Evolutionary conservation across 2,113 vertebrate species (phyloP).

Genomic region (Nycticorax nycticorax): DNA sequence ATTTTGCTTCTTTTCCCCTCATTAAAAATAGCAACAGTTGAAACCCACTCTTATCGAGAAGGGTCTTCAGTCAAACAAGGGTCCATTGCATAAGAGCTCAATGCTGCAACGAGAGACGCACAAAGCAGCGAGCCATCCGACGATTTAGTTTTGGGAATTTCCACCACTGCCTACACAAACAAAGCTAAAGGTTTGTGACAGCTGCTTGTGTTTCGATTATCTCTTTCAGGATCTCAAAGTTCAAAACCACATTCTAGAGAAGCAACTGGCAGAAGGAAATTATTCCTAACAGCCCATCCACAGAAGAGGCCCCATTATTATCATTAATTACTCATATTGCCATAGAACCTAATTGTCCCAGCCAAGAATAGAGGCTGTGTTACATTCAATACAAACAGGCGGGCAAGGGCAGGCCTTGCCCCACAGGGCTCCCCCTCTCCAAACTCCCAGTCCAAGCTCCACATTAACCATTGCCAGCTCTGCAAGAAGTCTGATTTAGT

Average conservation of each 20-base stretch:
- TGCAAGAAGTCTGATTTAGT: background rate
- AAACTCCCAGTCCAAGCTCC: background rate
- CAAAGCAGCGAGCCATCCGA: background rate
- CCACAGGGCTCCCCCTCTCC: background rate
- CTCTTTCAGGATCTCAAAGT: conserved; percentile 38
- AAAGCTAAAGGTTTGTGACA: conserved; percentile 57
- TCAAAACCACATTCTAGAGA: conserved; percentile 56
- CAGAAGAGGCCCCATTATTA: conserved; percentile 37
- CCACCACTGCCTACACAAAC: conserved; percentile 27
- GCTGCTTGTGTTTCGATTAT: conserved; percentile 39
- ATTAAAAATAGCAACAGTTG: background rate
- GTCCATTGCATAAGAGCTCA: background rate
- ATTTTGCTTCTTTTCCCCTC: background rate
- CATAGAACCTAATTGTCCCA: background rate
- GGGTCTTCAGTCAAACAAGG: background rate
- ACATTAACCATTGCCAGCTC: background rate
- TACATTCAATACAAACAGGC: background rate
- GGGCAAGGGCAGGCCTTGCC: background rate
- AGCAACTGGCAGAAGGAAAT: conserved; percentile 53
- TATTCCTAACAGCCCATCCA: conserved; percentile 26
- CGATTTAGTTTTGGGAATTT: background rate
- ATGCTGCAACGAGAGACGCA: background rate
- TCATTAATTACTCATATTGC: conserved; percentile 59
- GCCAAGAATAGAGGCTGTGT: conserved; percentile 17
- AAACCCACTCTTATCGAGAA: background rate